A percentile compares a stretch with the other conserved stretches of the same genome.
Conservation (phyloP, 2,113 vertebrate species). For the Isichthys henryi region DNA sequence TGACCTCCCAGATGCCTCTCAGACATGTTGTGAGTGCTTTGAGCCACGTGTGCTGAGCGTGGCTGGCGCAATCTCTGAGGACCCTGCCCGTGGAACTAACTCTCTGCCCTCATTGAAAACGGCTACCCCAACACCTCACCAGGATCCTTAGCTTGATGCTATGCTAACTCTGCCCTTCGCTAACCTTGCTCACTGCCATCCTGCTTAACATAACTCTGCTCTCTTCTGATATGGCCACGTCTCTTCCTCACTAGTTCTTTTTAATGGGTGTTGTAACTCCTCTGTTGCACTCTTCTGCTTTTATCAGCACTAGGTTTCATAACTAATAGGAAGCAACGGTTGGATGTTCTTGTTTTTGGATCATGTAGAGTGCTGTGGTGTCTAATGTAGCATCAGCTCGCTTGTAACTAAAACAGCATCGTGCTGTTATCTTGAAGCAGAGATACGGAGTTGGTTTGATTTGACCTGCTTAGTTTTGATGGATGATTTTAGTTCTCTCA, state of each 20-base stretch:
- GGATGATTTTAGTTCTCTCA: slow-evolving; percentile 29
- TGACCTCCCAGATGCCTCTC: no score
- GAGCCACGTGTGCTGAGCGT: not conserved
- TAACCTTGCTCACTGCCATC: not conserved
- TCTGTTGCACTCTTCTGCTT: not conserved
- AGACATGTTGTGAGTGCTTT: not conserved
- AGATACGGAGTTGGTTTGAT: not conserved
- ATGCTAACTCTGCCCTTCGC: not conserved
- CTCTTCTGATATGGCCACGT: not conserved
- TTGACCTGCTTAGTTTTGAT: not conserved
- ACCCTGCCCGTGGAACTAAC: slow-evolving; percentile 14
- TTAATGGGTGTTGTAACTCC: not conserved
- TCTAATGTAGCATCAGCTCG: not conserved
- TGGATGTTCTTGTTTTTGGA: not conserved
- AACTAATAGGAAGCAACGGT: not conserved
- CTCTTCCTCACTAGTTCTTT: not conserved
- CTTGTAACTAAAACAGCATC: not conserved
- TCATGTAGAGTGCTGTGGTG: not conserved
- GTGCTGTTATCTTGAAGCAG: not conserved
- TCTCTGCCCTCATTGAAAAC: not conserved
- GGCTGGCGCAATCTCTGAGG: not conserved
- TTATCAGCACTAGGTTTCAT: not conserved
- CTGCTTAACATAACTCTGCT: not conserved
- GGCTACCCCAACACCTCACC: not conserved
- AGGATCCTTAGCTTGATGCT: not conserved